Conservation (phyloP, 2,113 vertebrate species). For the Trematocara marginatum region DNA sequence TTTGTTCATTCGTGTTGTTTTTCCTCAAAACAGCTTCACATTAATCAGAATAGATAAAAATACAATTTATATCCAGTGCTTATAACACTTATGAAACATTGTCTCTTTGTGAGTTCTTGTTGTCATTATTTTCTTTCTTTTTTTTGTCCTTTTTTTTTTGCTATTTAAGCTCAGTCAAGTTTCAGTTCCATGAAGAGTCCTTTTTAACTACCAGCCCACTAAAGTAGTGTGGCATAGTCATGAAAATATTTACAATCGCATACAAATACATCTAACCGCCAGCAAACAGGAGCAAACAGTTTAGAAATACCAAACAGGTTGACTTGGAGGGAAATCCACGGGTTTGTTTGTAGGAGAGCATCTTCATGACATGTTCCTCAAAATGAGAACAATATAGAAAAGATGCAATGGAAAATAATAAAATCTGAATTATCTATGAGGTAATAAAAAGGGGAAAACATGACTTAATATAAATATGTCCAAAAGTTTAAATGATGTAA, state of each 20-base stretch:
- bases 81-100: constrained; percentile 97
- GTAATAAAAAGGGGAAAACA: constrained; percentile 62
- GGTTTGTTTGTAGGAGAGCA: constrained; percentile 32
- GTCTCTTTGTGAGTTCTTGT: constrained; percentile 79
- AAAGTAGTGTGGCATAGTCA: constrained; percentile 90
- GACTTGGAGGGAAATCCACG: constrained; percentile 77
- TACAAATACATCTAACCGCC: constrained; percentile 72
- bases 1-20: constrained; percentile 89
- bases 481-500: constrained; percentile 45
- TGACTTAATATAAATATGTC: constrained; percentile 80
- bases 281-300: constrained; percentile 79
- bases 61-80: constrained; percentile 99
- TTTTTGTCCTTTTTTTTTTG: constrained; percentile 43
- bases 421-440: constrained; percentile 61
- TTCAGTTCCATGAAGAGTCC: constrained; percentile 92
- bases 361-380: constrained; percentile 48
- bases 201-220: constrained; percentile 86
- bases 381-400: constrained; percentile 61
- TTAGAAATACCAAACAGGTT: constrained; percentile 78
- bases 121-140: constrained; percentile 34
- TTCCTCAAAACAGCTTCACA: constrained; percentile 94
- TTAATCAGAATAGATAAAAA: constrained; percentile 99
- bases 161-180: constrained; percentile 94
- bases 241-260: constrained; percentile 81
- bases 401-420: constrained; percentile 54